Percentiles rank a stretch among this genome's conserved stretches.
Evolutionary conservation across 2,113 vertebrate genomes (phyloP).

Genomic region (Hippocampus barbouri): DNA sequence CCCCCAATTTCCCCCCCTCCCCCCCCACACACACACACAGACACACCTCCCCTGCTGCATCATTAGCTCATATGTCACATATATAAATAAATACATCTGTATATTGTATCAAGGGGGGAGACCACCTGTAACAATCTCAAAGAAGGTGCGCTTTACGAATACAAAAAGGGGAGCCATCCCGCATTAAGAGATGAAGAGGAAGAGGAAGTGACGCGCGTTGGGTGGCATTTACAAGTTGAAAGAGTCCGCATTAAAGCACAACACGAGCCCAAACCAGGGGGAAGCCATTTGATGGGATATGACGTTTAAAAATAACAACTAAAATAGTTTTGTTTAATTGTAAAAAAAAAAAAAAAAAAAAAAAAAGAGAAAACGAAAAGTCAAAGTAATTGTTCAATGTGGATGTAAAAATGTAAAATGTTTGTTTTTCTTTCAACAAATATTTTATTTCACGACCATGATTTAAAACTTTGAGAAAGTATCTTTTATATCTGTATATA

Average conservation of each 20-base stretch:
- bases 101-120: constrained; percentile 37
- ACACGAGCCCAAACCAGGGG: constrained; percentile 31
- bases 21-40: constrained; percentile 14
- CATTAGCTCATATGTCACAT: constrained; percentile 51
- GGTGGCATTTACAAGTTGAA: constrained; percentile 53
- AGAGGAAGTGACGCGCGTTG: constrained; percentile 36
- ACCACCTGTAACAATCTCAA: constrained; percentile 70
- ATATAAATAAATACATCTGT: constrained; percentile 13
- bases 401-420: no score
- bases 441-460: no score
- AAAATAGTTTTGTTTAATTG: no score
- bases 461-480: no score
- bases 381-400: no score
- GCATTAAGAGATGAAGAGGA: constrained; percentile 72
- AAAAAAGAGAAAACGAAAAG: no score
- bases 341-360: no score
- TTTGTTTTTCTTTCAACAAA: no score
- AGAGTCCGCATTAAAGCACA: constrained; percentile 39
- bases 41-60: constrained; percentile 21
- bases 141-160: constrained; percentile 66
- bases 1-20: constrained; percentile 15
- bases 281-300: neutral
- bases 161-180: constrained; percentile 66
- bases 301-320: neutral
- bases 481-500: no score